Evolutionary conservation across 2,797 vertebrate genomes (phyloP).

Genomic region (Leptodactylus fallax): DNA sequence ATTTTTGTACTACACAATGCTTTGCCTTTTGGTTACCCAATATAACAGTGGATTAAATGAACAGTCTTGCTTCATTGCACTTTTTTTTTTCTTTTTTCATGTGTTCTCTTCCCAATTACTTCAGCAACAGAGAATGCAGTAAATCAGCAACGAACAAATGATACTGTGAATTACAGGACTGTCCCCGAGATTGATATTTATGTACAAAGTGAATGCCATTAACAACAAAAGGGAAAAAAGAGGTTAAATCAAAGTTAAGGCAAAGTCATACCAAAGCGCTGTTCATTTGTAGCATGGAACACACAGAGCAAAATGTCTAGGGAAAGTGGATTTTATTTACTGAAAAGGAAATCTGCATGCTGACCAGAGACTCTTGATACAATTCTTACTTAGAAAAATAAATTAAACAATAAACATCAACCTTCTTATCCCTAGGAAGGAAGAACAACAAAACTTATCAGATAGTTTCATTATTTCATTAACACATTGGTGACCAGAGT

Average conservation of each 20-base stretch:
- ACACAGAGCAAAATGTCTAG: slow-evolving; percentile 2
- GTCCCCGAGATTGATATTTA: slow-evolving; percentile 55
- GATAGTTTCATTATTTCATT: background rate
- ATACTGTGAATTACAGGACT: slow-evolving; percentile 50
- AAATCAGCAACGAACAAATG: slow-evolving; percentile 56
- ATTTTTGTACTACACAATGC: no score
- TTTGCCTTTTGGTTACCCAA: background rate
- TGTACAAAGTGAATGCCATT: slow-evolving; percentile 40
- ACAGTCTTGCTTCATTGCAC: background rate
- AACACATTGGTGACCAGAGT: background rate
- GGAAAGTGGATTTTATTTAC: background rate
- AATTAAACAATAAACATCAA: slow-evolving; percentile 16
- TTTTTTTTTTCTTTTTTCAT: slow-evolving; percentile 39
- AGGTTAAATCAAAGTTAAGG: slow-evolving; percentile 58
- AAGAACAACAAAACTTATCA: background rate
- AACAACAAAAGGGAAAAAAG: slow-evolving; percentile 28
- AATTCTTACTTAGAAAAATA: background rate
- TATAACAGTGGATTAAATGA: slow-evolving; percentile 16
- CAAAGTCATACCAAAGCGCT: slow-evolving; percentile 45
- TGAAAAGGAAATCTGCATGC: slow-evolving; percentile 19
- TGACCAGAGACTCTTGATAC: background rate
- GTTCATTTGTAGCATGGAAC: slow-evolving; percentile 8
- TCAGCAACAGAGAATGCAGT: slow-evolving; percentile 41
- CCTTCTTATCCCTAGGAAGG: background rate
- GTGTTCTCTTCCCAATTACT: slow-evolving; percentile 59